Percentiles rank a stretch among this genome's conserved stretches.
These are phyloP conservation scores for Pollachius pollachius DNA, from an alignment of 2,113 vertebrate species.

Conservation along the genomic window DNA sequence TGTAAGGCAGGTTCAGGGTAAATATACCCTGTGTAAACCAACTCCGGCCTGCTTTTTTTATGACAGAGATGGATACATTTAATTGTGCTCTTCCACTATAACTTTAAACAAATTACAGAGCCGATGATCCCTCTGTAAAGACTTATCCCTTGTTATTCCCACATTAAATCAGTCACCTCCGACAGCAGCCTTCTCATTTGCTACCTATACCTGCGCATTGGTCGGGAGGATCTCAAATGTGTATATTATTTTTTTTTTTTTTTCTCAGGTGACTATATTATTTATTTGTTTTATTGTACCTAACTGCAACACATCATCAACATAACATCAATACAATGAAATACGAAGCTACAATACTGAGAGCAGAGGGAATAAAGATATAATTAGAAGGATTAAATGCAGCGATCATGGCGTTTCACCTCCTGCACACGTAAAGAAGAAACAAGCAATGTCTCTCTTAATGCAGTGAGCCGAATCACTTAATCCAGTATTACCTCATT, in stretches of 20 bases:
- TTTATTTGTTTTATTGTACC: too few relatives aligned
- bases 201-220: conserved; percentile 5
- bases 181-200: conserved; percentile 32
- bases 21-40: conserved; percentile 45
- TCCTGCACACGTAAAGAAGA: conserved; percentile 45
- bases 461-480: conserved; percentile 63
- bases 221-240: too few relatives aligned
- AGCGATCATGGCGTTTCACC: conserved; percentile 64
- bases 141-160: conserved; percentile 32
- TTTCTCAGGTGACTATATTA: too few relatives aligned
- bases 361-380: neutral
- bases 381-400: conserved; percentile 45
- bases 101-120: conserved; percentile 48
- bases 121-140: conserved; percentile 17
- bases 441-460: conserved; percentile 33
- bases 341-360: neutral
- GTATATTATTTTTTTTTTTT: too few relatives aligned
- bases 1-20: conserved; percentile 46
- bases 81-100: conserved; percentile 23
- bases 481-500: conserved; percentile 71
- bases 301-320: too few relatives aligned
- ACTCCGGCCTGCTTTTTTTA: conserved; percentile 27
- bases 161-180: conserved; percentile 33
- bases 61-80: conserved; percentile 35
- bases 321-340: neutral